A percentile compares a stretch with the other conserved stretches of the same genome.
Evolutionary conservation across 1,140 invertebrate genomes (phyloP).

Genomic region (Apis florea): DNA sequence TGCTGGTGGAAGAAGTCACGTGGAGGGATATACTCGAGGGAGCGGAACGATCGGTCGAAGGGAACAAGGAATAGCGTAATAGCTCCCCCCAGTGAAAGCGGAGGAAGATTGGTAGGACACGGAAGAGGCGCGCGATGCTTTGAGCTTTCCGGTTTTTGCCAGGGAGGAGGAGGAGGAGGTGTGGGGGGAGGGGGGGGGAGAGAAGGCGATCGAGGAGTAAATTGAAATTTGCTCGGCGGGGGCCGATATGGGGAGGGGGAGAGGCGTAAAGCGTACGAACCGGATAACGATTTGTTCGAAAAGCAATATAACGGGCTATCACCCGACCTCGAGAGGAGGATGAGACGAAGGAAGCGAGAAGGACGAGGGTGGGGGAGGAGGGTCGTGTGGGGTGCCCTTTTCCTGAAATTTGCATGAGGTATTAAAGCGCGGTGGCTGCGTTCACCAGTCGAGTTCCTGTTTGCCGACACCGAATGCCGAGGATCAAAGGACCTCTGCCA

Average conservation of each 20-base stretch:
- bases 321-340: conserved; percentile 63
- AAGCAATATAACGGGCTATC: conserved; percentile 79
- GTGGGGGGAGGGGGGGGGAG: too few relatives aligned
- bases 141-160: conserved; percentile 11
- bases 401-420: conserved; percentile 80
- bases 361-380: conserved; percentile 51
- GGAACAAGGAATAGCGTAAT: background rate
- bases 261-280: conserved; percentile 58
- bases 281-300: conserved; percentile 79
- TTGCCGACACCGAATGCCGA: conserved; percentile 78
- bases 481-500: conserved; percentile 79
- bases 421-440: conserved; percentile 79
- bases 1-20: background rate
- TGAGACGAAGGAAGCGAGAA: conserved; percentile 59
- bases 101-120: background rate
- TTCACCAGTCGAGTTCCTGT: conserved; percentile 76
- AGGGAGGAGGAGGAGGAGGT: too few relatives aligned
- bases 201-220: conserved; percentile 17
- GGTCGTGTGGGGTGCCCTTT: conserved; percentile 69
- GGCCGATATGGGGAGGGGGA: background rate
- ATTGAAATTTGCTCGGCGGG: conserved; percentile 58
- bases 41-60: background rate
- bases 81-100: too few relatives aligned
- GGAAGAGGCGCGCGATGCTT: conserved; percentile 14
- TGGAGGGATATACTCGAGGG: too few relatives aligned